Evolutionary conservation across 2,797 vertebrate genomes (phyloP), one percentile per base, ranked within the genome.

Genomic region (Enteromius treurensis): DNA sequence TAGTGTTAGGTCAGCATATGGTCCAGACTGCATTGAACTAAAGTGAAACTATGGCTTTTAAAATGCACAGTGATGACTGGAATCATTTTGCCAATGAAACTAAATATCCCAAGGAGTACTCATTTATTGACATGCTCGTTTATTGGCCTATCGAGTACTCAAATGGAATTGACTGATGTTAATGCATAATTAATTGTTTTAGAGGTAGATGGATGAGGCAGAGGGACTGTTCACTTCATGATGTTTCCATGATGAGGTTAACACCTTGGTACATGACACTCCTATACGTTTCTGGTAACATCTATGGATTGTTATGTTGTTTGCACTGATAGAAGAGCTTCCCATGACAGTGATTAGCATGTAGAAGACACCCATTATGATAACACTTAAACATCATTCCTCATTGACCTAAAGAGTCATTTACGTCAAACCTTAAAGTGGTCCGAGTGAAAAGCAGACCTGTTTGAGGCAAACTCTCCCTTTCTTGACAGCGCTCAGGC

Each of bases 401-500:
- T 60, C 51, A 70, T 5, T 80, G 67, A 80, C 51, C 53, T 71
- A n/a, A 47, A 71, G 29, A 45, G 69, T 47, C 15, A 19, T 29
- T 53, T 13, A 53, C 64, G 2, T 77, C 26, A 70, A 71, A 2
- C 51, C 45, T 37, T 14, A 81, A 6, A 73, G 29, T 9, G 15
- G 55, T 64, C 69, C 29, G n/a, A 71, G 53, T 19, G 23, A 76
- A 82, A 81, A 68, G 74, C 42, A 82, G 71, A 65, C 34, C 19
- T 3, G 23, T 67, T 65, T 67, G 34, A 82, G 62, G 17, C 80
- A 75, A 82, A 67, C 60, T 55, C 29, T 67, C 32, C 14, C 29
- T 64, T 80, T 82, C 32, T 76, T 67, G 80, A 82, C 47, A 53
- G 70, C 7, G 17, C 60, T 82, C 80, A 55, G 71, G 71, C 62